A percentile compares a stretch with the other conserved stretches of the same genome.
phyloP scores from a whole-genome alignment of 1,140 invertebrate genomes.

The Penaeus indicus region DNA sequence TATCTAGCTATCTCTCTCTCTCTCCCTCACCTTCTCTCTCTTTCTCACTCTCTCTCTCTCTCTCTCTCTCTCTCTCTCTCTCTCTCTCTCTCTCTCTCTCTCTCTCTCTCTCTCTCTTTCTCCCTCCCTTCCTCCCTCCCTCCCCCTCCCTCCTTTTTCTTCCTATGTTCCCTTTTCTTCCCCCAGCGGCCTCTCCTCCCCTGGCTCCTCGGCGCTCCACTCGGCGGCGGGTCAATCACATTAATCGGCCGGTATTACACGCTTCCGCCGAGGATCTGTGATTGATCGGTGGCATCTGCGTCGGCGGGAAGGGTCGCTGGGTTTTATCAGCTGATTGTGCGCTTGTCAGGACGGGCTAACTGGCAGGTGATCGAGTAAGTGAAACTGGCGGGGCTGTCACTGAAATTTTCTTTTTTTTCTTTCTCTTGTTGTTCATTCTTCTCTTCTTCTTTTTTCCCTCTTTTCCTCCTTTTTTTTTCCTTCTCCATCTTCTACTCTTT shows the following conservation, averaged over 20 bases:
- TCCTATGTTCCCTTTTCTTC: neutral
- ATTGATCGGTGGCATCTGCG: neutral
- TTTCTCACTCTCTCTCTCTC: neutral
- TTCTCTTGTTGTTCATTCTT: too few relatives aligned
- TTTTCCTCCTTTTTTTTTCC: too few relatives aligned
- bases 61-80: neutral
- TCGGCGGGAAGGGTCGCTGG: neutral
- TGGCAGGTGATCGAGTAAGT: too few relatives aligned
- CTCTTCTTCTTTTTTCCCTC: too few relatives aligned
- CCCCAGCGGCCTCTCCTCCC: neutral
- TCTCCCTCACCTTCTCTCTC: neutral
- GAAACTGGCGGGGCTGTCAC: too few relatives aligned
- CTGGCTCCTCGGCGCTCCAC: too few relatives aligned
- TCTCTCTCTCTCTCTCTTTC: neutral
- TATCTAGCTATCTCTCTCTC: neutral
- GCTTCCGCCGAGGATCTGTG: constrained; percentile 16
- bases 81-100: neutral
- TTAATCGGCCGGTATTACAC: constrained; percentile 25
- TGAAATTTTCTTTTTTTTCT: too few relatives aligned
- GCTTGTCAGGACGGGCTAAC: too few relatives aligned
- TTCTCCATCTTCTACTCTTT: too few relatives aligned
- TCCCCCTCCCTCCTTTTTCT: neutral
- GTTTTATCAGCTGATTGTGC: too few relatives aligned
- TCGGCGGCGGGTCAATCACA: constrained; percentile 3
- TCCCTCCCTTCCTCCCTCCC: too few relatives aligned